Percentiles rank a stretch among this genome's conserved stretches.
Evolutionary conservation across 1,140 invertebrate species (phyloP).

Genomic region (Chlorops oryzae): DNA sequence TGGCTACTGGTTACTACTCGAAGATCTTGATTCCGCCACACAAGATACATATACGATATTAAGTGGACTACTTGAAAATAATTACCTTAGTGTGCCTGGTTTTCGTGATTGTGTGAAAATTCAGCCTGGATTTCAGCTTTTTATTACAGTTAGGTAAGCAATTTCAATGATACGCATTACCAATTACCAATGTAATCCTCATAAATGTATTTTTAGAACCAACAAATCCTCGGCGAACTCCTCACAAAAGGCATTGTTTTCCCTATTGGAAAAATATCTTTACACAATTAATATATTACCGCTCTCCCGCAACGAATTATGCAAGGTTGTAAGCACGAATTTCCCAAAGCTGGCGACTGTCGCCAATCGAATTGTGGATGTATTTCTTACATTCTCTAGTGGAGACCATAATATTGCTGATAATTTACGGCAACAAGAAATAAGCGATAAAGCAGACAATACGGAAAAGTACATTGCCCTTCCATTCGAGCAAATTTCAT

Average conservation of each 20-base stretch:
- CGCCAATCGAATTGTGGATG: constrained; percentile 70
- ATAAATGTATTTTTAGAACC: constrained; percentile 50
- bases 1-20: constrained; percentile 89
- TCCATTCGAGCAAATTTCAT: constrained; percentile 30
- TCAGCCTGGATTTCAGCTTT: constrained; percentile 81
- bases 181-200: not conserved
- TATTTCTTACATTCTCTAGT: constrained; percentile 74
- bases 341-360: constrained; percentile 72
- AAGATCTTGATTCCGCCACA: constrained; percentile 92
- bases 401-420: constrained; percentile 54
- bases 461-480: constrained; percentile 33
- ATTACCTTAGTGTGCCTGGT: constrained; percentile 76
- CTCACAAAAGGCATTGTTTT: constrained; percentile 57
- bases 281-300: constrained; percentile 76
- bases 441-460: constrained; percentile 32
- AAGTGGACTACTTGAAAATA: constrained; percentile 76
- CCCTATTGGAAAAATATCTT: constrained; percentile 75
- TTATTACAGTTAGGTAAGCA: constrained; percentile 76
- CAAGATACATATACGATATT: constrained; percentile 88
- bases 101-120: constrained; percentile 74
- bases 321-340: constrained; percentile 58
- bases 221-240: constrained; percentile 46
- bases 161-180: not conserved
- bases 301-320: constrained; percentile 66
- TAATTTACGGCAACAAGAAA: constrained; percentile 47